Conservation (phyloP, 2,113 vertebrate species). For the Carassius auratus region DNA sequence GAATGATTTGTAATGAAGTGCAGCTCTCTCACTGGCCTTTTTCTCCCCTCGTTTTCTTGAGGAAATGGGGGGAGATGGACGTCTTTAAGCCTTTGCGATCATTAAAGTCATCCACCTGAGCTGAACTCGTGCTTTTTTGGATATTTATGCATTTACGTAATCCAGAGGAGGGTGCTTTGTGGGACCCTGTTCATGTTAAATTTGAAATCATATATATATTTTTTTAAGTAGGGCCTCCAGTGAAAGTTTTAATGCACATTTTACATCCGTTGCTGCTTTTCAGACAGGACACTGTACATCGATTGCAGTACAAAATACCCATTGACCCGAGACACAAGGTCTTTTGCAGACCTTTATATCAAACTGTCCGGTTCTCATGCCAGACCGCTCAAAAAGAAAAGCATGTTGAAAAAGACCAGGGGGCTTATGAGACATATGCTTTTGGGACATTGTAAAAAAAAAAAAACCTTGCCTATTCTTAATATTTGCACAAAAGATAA, state of each 20-base stretch:
- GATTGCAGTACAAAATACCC: slow-evolving; percentile 48
- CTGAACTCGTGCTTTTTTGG: slow-evolving; percentile 39
- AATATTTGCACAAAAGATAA: slow-evolving; percentile 15
- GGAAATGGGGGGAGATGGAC: slow-evolving; percentile 40
- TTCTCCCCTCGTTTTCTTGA: slow-evolving; percentile 19
- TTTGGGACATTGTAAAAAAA: slow-evolving; percentile 24
- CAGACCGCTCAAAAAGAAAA: slow-evolving; percentile 46
- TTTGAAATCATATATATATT: neutral
- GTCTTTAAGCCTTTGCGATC: slow-evolving; percentile 34
- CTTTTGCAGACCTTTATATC: slow-evolving; percentile 20
- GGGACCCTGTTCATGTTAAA: slow-evolving; percentile 13
- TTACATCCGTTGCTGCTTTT: slow-evolving; percentile 40
- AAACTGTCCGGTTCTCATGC: slow-evolving; percentile 24
- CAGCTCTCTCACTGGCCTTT: slow-evolving; percentile 56
- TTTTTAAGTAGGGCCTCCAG: slow-evolving; percentile 1
- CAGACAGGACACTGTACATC: slow-evolving; percentile 41
- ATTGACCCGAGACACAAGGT: slow-evolving; percentile 32
- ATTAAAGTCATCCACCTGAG: slow-evolving; percentile 59
- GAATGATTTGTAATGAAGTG: slow-evolving; percentile 73
- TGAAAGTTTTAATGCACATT: slow-evolving; percentile 47
- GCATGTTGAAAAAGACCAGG: slow-evolving; percentile 1
- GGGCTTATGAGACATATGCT: slow-evolving; percentile 20
- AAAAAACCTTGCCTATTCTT: slow-evolving; percentile 21
- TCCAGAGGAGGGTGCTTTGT: slow-evolving; percentile 46
- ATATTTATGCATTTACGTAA: slow-evolving; percentile 59